These are phyloP conservation scores for Babyrousa celebensis DNA, from an alignment of 2,797 vertebrate species.

Conservation along the genomic window DNA sequence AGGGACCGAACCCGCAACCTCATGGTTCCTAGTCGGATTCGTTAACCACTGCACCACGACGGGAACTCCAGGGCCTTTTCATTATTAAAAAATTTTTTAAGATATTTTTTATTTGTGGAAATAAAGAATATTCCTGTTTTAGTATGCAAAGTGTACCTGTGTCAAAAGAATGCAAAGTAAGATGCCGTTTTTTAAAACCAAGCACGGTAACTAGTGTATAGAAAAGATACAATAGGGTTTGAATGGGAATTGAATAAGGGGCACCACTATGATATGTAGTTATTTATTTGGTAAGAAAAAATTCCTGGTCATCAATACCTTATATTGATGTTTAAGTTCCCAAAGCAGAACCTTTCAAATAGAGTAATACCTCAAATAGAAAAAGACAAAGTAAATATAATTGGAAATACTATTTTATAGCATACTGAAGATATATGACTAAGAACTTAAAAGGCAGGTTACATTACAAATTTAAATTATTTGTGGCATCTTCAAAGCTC, in stretches of 20 bases:
- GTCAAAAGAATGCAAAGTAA: constrained; percentile 30
- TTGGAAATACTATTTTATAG: constrained; percentile 8
- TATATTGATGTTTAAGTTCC: constrained; percentile 21
- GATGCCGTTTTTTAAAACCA: neutral
- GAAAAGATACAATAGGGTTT: constrained; percentile 17
- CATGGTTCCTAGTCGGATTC: too few relatives aligned
- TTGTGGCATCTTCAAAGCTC: constrained; percentile 29
- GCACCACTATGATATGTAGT: neutral
- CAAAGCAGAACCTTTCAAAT: constrained; percentile 11
- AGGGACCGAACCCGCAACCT: too few relatives aligned
- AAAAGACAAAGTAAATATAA: constrained; percentile 36
- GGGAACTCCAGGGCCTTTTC: neutral
- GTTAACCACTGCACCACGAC: too few relatives aligned
- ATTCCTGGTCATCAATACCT: neutral
- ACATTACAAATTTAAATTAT: constrained; percentile 41
- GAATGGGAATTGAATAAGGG: constrained; percentile 13
- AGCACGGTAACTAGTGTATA: neutral
- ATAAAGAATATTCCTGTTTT: constrained; percentile 17
- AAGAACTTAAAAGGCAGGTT: neutral
- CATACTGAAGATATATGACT: constrained; percentile 13
- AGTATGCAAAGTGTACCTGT: neutral
- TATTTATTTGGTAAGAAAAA: constrained; percentile 11
- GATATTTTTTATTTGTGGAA: neutral
- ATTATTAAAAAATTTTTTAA: constrained; percentile 8
- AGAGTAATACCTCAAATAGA: constrained; percentile 33